A percentile compares a stretch with the other conserved stretches of the same genome.
These are phyloP conservation scores for Corythoichthys haematopterus DNA, from an alignment of 2,113 vertebrate species.

Conservation along the genomic window DNA sequence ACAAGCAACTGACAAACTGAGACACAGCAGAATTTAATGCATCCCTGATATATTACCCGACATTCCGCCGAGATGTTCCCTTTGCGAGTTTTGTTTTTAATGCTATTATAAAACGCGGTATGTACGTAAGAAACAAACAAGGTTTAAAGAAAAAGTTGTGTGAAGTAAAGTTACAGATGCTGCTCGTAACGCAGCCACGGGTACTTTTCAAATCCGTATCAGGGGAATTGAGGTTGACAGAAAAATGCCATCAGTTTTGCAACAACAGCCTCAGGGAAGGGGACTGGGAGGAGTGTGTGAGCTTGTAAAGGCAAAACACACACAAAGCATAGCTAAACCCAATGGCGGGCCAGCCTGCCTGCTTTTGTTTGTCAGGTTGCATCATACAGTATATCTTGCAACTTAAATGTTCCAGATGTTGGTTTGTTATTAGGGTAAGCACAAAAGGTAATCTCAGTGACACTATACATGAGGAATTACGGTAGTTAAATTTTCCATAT, in stretches of 20 bases:
- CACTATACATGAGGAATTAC: not conserved
- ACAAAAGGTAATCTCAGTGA: constrained; percentile 3
- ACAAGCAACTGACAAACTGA: constrained; percentile 35
- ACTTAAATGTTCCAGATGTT: not conserved
- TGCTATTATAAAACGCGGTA: constrained; percentile 2
- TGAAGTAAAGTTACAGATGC: constrained; percentile 23
- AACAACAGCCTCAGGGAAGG: constrained; percentile 46
- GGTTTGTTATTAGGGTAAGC: not conserved
- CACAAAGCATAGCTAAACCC: constrained; percentile 8
- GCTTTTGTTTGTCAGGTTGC: not conserved
- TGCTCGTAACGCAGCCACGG: constrained; percentile 23
- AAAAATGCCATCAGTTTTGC: constrained; percentile 45
- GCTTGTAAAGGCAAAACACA: constrained; percentile 8
- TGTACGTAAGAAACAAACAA: constrained; percentile 5
- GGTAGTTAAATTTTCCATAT: too few relatives aligned
- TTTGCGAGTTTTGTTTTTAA: constrained; percentile 6
- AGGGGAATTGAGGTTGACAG: constrained; percentile 42
- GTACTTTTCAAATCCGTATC: constrained; percentile 34
- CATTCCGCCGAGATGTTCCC: constrained; percentile 17
- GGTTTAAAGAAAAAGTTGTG: constrained; percentile 23
- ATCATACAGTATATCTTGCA: not conserved
- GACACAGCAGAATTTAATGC: constrained; percentile 25
- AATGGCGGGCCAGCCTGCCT: not conserved
- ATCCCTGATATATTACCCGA: constrained; percentile 23
- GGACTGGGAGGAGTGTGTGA: constrained; percentile 20